These are phyloP conservation scores for Galago senegalensis DNA, from an alignment of 2,797 vertebrate species.

Conservation along the genomic window DNA sequence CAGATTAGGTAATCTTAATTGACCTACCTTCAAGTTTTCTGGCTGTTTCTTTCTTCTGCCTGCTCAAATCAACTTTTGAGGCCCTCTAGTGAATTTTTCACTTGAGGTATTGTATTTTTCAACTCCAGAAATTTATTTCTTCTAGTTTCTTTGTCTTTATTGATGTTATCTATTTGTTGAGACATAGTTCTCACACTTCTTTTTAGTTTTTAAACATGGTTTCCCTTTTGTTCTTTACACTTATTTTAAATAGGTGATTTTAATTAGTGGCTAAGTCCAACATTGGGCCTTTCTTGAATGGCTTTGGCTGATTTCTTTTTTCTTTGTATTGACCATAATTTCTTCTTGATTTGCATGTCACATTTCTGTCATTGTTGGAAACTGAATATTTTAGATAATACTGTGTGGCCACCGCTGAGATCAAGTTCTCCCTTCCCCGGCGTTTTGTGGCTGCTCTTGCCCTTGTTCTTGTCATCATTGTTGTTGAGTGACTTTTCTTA, in stretches of 20 bases:
- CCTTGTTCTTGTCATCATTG: accelerated
- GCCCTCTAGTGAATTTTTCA: not conserved
- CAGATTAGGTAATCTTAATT: accelerated
- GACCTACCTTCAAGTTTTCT: accelerated
- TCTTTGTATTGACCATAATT: accelerated
- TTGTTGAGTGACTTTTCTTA: not conserved
- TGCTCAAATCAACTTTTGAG: accelerated
- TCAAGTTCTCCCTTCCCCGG: accelerated
- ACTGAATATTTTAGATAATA: accelerated
- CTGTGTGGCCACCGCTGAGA: accelerated
- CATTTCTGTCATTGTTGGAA: not conserved
- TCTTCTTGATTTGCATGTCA: accelerated
- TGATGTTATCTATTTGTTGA: not conserved
- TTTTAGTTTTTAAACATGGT: not conserved
- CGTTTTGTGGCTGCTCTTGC: accelerated
- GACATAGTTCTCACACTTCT: accelerated
- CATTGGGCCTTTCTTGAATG: accelerated
- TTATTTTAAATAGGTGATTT: not conserved
- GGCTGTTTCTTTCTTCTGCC: not conserved
- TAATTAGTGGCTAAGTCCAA: accelerated
- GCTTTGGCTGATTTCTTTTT: accelerated
- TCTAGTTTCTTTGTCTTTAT: accelerated
- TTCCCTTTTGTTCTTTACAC: not conserved
- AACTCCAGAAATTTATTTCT: not conserved
- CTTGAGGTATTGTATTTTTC: accelerated